A percentile compares a stretch with the other conserved stretches of the same genome.
Conservation (phyloP, 2,888 invertebrate genomes). For the Drosophila picticornis region DNA sequence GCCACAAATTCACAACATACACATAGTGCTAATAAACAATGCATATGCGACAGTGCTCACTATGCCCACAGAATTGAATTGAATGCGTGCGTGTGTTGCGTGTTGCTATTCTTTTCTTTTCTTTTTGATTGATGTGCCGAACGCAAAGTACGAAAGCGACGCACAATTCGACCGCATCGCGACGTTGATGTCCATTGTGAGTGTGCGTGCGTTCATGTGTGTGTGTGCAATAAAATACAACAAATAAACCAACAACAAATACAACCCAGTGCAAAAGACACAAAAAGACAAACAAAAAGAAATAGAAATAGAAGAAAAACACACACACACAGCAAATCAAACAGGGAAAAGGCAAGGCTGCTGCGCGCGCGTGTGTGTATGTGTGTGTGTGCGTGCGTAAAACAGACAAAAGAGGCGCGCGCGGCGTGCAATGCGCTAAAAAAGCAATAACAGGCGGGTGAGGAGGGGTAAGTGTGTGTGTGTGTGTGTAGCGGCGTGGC, state of each 20-base stretch:
- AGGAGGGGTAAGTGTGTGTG: conserved; percentile 42
- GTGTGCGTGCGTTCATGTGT: conserved; percentile 26
- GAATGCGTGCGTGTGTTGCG: conserved; percentile 45
- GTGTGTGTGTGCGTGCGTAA: conserved; percentile 12
- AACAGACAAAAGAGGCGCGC: conserved; percentile 56
- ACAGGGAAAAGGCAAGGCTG: conserved; percentile 42
- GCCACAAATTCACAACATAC: conserved; percentile 8
- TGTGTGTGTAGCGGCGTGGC: conserved; percentile 39
- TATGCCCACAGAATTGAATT: conserved; percentile 8
- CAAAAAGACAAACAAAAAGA: conserved; percentile 47
- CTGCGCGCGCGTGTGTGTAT: not conserved
- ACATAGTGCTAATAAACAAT: conserved; percentile 13
- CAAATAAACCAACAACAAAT: conserved; percentile 38
- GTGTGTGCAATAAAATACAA: conserved; percentile 32
- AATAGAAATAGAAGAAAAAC: conserved; percentile 20
- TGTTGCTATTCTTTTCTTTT: conserved; percentile 33
- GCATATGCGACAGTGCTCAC: not conserved
- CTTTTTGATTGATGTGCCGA: conserved; percentile 32
- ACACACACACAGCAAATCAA: conserved; percentile 39
- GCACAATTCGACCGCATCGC: conserved; percentile 63
- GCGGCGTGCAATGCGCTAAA: conserved; percentile 62
- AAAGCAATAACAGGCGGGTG: conserved; percentile 45
- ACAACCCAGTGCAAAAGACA: conserved; percentile 60
- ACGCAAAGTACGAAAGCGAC: conserved; percentile 66
- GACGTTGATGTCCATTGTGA: conserved; percentile 53